Evolutionary conservation across 2,113 vertebrate genomes (phyloP).

Genomic region (Oreocharis arfaki): DNA sequence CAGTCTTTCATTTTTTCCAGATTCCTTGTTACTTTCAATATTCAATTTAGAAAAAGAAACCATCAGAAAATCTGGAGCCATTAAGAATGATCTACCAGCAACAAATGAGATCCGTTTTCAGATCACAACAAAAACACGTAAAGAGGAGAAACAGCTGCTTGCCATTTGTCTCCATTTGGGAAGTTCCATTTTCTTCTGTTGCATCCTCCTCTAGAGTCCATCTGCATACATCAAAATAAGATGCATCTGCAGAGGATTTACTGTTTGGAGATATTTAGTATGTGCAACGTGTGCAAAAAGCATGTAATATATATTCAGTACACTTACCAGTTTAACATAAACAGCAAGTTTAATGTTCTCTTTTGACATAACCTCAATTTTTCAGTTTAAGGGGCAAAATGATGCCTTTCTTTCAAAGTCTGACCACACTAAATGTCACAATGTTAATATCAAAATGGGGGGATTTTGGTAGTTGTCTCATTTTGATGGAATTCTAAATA

Average conservation of each 20-base stretch:
- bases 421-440: not conserved
- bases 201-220: not conserved
- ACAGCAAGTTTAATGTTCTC: not conserved
- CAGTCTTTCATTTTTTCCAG: not conserved
- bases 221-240: not conserved
- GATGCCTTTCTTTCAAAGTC: not conserved
- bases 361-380: not conserved
- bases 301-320: rapidly evolving
- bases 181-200: not conserved
- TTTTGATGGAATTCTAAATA: not conserved
- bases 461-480: not conserved
- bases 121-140: not conserved
- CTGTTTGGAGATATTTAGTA: not conserved
- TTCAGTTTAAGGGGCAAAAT: not conserved
- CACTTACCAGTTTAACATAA: not conserved
- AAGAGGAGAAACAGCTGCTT: not conserved
- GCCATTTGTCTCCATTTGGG: not conserved
- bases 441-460: not conserved
- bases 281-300: not conserved
- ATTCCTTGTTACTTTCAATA: not conserved
- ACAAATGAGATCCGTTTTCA: not conserved
- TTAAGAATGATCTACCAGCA: not conserved
- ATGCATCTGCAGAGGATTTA: not conserved
- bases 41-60: not conserved
- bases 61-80: not conserved